Base-by-base conservation (phyloP, 92 coral and sea anemone genomes). In the Palythoa heliodiscus region DNA sequence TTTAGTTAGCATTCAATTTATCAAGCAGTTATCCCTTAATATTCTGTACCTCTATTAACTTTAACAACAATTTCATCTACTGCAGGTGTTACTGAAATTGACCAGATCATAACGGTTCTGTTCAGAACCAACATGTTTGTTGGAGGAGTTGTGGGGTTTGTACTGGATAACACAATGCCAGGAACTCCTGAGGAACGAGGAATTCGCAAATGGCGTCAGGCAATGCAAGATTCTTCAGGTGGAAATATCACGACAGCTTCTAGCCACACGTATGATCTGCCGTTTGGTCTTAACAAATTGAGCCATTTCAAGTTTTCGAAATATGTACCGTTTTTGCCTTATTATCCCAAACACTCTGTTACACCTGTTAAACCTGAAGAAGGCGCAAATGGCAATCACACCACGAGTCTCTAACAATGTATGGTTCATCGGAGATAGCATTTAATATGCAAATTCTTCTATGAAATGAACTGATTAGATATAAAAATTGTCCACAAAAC, bases 51-150 rank as follows among this genome's bases (percentile, higher is more conserved):
- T 5, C 22, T 71, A 35, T 35, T 75, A 24, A 54, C 11, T 14
- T 50, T 8, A 8, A 52, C 19, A 35, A 57, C 24, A 47, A 7
- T 15, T 76, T 11, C 20, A 19, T 76, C 25, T 76, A 11, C 22
- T 69, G 14, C 58, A 95, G 99, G 94, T 52, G 86, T 83, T 19
- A 24, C 71, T 11, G 98, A 93, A 81, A 60, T 94, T 11, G 92
- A 96, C 87, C 98, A 96, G 86, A 93, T 96, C 17, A 71, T 96
- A 5, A 90, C 91, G 15, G 98, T 96, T 66, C 88, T 96, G 92
- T 83, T 96, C 73, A 84, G 72, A 50, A 96, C 99, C 35, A 96
- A 94, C 82, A 96, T 96, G 93, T 95, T 93, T 19, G 97, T 96
- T 1, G 35, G 35, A 29, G 35, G 35, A 29, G 35, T 29, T 29